Evolutionary conservation across 2,888 invertebrate genomes (phyloP).

Genomic region (Philonicus albiceps): DNA sequence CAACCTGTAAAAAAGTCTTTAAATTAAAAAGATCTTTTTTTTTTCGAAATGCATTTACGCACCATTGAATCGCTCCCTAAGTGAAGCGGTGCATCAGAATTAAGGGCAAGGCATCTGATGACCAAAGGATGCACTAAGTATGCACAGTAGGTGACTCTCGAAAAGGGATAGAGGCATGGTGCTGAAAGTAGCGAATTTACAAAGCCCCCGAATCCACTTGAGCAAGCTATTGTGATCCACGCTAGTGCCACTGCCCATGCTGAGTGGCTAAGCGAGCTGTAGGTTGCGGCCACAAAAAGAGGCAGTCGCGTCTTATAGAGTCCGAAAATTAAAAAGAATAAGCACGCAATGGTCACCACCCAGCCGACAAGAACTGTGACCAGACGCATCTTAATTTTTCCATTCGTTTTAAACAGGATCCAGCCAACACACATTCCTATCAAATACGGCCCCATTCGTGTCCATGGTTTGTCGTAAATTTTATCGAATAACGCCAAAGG

Average conservation of each 20-base stretch:
- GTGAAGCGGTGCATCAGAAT: slow-evolving; percentile 83
- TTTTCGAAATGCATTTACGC: slow-evolving; percentile 52
- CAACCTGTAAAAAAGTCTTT: slow-evolving; percentile 66
- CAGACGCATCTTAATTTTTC: slow-evolving; percentile 77
- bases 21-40: neutral
- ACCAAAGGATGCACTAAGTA: slow-evolving; percentile 86
- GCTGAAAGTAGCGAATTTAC: slow-evolving; percentile 77
- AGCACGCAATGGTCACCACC: slow-evolving; percentile 71
- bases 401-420: slow-evolving; percentile 82
- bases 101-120: slow-evolving; percentile 81
- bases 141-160: slow-evolving; percentile 86
- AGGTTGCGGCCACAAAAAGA: slow-evolving; percentile 75
- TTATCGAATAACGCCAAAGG: slow-evolving; percentile 86
- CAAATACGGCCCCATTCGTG: slow-evolving; percentile 82
- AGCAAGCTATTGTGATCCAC: slow-evolving; percentile 86
- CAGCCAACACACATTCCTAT: slow-evolving; percentile 87
- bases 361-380: slow-evolving; percentile 75
- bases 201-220: slow-evolving; percentile 84
- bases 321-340: slow-evolving; percentile 80
- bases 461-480: slow-evolving; percentile 91
- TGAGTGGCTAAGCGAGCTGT: slow-evolving; percentile 82
- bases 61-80: slow-evolving; percentile 81
- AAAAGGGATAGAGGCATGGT: slow-evolving; percentile 82
- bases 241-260: slow-evolving; percentile 82
- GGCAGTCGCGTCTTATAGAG: slow-evolving; percentile 76